Evolutionary conservation across 2,113 vertebrate genomes (phyloP).

Genomic region (Tor tambroides): DNA sequence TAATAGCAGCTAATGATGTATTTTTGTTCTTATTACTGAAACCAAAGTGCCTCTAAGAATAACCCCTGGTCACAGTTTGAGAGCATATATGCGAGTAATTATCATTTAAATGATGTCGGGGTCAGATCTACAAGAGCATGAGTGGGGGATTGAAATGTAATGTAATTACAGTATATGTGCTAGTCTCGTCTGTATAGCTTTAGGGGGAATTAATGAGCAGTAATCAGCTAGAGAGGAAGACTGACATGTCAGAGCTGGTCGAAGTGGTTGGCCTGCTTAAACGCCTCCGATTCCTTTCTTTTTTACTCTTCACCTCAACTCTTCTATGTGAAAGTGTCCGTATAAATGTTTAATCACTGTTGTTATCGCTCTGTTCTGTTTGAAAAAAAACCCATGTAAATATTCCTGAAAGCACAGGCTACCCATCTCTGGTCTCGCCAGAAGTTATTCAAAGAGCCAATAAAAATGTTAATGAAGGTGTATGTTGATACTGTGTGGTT

Average conservation of each 20-base stretch:
- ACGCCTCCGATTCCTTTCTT: neutral
- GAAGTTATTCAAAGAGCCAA: neutral
- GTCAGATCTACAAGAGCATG: neutral
- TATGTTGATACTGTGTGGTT: neutral
- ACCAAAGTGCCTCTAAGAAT: constrained; percentile 16
- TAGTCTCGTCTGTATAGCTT: constrained; percentile 28
- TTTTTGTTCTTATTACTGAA: constrained; percentile 32
- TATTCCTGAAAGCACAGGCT: constrained; percentile 5
- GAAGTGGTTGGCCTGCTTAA: constrained; percentile 10
- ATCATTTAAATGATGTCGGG: constrained; percentile 31
- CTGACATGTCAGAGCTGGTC: neutral
- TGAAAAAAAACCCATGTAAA: neutral
- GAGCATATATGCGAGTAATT: constrained; percentile 29
- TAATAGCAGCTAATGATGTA: constrained; percentile 24
- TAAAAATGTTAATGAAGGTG: neutral
- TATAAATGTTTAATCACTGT: constrained; percentile 1
- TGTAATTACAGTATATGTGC: constrained; percentile 33
- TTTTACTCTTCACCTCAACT: neutral
- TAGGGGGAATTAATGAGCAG: constrained; percentile 24
- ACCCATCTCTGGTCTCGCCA: neutral
- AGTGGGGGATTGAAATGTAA: constrained; percentile 26
- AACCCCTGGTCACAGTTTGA: constrained; percentile 24
- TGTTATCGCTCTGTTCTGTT: neutral
- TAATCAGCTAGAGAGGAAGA: constrained; percentile 16
- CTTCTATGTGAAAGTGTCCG: neutral